phyloP scores from a whole-genome alignment of 2,113 vertebrate species.

The Salvator merianae region DNA sequence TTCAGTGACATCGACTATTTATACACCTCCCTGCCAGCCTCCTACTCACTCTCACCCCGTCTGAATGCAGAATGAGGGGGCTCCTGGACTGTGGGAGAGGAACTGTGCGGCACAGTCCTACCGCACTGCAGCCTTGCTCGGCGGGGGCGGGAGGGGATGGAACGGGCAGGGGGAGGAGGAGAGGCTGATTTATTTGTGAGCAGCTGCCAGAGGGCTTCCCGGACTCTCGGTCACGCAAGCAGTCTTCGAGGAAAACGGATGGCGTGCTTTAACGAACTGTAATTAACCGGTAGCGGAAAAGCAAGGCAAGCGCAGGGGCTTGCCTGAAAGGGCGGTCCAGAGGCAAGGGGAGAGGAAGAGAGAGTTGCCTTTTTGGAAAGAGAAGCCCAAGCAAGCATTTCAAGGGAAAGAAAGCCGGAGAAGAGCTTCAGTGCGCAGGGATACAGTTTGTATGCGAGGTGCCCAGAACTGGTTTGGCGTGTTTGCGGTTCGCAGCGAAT shows the following conservation, averaged over 20 bases:
- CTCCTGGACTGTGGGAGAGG: background rate
- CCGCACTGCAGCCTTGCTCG: conserved; percentile 50
- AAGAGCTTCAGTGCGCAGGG: too few relatives aligned
- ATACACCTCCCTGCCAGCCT: conserved; percentile 43
- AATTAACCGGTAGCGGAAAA: background rate
- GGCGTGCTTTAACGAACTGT: background rate
- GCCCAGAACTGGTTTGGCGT: too few relatives aligned
- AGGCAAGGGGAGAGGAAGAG: background rate
- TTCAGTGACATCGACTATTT: conserved; percentile 46
- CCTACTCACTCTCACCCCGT: background rate
- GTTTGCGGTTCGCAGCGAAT: too few relatives aligned
- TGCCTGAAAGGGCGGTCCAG: background rate
- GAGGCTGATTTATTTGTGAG: background rate
- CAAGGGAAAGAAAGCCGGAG: background rate
- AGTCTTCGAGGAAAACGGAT: conserved; percentile 9
- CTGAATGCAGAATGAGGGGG: conserved; percentile 27
- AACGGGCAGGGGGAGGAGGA: background rate
- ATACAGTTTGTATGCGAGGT: background rate
- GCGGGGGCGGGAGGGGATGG: background rate
- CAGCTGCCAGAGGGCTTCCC: background rate
- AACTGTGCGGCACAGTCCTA: background rate
- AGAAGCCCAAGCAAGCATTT: background rate
- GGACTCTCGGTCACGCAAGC: background rate
- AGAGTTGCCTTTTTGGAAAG: background rate
- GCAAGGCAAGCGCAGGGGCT: background rate